Conservation (phyloP, 2,888 invertebrate species). For the Halictus quadricinctus region DNA sequence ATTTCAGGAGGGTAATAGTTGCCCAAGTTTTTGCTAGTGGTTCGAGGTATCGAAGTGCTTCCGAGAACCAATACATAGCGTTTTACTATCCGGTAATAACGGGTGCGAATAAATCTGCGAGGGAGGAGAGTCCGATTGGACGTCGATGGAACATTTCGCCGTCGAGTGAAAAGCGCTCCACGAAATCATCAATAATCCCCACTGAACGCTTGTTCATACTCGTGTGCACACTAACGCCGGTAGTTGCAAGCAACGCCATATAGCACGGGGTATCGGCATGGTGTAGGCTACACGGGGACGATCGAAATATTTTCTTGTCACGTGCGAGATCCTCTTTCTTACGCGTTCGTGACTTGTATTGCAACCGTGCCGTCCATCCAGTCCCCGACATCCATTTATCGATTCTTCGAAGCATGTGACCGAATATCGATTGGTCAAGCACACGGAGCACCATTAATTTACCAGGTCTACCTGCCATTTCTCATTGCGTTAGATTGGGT, state of each 20-base stretch:
- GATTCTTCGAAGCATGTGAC: conserved; percentile 37
- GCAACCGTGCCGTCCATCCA: conserved; percentile 12
- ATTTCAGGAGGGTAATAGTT: background rate
- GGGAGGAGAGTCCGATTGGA: conserved; percentile 10
- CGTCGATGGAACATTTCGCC: conserved; percentile 36
- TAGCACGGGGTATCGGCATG: conserved; percentile 1
- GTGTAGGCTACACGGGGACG: conserved; percentile 7
- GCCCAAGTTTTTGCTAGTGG: background rate
- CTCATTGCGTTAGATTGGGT: conserved; percentile 3
- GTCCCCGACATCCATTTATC: conserved; percentile 15
- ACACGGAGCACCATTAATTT: conserved; percentile 52
- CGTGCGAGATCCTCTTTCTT: conserved; percentile 48
- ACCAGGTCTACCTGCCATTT: background rate
- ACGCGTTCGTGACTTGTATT: conserved; percentile 27
- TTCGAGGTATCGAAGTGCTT: background rate
- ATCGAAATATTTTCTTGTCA: conserved; percentile 55
- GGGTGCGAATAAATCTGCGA: conserved; percentile 1
- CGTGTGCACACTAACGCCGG: background rate
- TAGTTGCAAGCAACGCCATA: conserved; percentile 11
- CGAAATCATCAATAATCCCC: conserved; percentile 48
- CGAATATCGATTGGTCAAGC: conserved; percentile 45
- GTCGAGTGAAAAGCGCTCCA: conserved; percentile 31
- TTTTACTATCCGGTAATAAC: background rate
- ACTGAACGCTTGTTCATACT: conserved; percentile 7
- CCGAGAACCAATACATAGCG: background rate